phyloP scores from a whole-genome alignment of 2,113 vertebrate species.

The Ammospiza nelsoni region DNA sequence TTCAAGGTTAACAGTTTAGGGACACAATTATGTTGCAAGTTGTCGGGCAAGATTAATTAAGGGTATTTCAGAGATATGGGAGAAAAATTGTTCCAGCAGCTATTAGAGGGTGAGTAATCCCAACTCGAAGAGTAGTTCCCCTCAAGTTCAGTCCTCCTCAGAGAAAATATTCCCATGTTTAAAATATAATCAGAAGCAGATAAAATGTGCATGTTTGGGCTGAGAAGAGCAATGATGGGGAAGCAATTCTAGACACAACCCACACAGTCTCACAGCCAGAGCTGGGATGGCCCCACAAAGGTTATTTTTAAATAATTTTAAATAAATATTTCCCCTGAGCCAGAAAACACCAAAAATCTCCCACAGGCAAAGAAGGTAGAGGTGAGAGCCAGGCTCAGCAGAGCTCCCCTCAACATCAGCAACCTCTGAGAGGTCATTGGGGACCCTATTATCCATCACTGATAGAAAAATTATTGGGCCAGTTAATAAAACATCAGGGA shows the following conservation, averaged over 20 bases:
- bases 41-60: constrained; percentile 61
- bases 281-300: not conserved
- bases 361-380: not conserved
- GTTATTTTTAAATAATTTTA: not conserved
- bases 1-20: constrained; percentile 69
- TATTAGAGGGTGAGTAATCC: constrained; percentile 32
- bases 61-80: constrained; percentile 32
- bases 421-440: not conserved
- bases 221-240: not conserved
- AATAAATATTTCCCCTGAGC: not conserved
- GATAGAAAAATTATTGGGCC: not conserved
- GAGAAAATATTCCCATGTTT: not conserved
- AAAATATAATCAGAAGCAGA: not conserved
- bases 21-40: constrained; percentile 58
- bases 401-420: fast-evolving
- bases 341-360: not conserved
- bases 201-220: not conserved
- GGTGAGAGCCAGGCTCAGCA: not conserved
- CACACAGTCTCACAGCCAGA: not conserved
- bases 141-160: not conserved
- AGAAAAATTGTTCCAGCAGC: constrained; percentile 7
- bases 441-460: not conserved
- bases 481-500: not conserved
- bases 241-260: not conserved
- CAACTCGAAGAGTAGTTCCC: not conserved